These are phyloP conservation scores for Phalacrocorax brasilianus DNA, from an alignment of 2,113 vertebrate species.

Conservation along the genomic window DNA sequence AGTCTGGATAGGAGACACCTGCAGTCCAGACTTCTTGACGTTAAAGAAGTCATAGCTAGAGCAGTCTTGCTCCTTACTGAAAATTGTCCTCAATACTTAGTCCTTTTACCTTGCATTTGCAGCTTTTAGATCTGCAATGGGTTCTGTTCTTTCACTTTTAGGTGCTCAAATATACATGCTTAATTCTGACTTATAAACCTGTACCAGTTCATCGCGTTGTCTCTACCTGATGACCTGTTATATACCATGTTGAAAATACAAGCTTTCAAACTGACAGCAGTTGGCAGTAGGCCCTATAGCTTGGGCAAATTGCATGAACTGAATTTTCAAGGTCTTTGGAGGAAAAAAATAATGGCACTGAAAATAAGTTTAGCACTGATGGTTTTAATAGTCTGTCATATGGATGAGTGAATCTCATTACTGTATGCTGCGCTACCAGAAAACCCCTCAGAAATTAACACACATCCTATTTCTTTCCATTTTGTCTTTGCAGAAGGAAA, in stretches of 20 bases:
- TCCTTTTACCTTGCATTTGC: not conserved
- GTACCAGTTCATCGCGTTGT: not conserved
- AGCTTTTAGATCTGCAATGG: not conserved
- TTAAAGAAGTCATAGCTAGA: not conserved
- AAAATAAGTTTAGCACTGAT: not conserved
- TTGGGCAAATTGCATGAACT: not conserved
- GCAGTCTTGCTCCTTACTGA: not conserved
- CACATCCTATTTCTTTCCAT: not conserved
- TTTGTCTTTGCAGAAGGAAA: slow-evolving; percentile 73
- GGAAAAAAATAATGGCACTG: not conserved
- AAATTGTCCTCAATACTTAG: not conserved
- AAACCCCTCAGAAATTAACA: not conserved
- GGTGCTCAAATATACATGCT: not conserved
- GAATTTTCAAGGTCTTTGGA: not conserved
- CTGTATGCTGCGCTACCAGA: not conserved
- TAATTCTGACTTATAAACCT: not conserved
- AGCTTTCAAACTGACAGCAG: not conserved
- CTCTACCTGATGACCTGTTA: not conserved
- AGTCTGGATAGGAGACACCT: not conserved
- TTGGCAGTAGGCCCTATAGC: not conserved
- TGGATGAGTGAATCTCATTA: not conserved
- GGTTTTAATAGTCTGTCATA: not conserved
- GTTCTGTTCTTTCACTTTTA: not conserved
- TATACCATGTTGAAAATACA: not conserved
- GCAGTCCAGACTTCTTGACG: not conserved